Conservation (phyloP, 2,888 invertebrate species). For the Drosophila maculinotata region DNA sequence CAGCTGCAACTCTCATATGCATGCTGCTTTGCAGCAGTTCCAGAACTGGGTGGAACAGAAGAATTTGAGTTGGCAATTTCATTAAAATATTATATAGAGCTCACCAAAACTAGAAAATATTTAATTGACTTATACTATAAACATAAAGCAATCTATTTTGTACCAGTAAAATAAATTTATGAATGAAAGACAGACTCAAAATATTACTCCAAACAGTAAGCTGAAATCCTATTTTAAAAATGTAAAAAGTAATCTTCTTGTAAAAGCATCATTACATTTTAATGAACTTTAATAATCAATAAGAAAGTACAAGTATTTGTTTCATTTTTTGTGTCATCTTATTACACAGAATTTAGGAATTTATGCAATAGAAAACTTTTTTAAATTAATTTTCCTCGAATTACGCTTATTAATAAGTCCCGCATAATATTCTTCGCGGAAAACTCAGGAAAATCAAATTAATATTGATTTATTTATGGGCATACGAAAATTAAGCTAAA, state of each 20-base stretch:
- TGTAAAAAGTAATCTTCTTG: neutral
- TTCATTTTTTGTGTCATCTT: neutral
- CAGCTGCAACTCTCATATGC: slow-evolving; percentile 17
- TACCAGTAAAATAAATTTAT: too few species aligned
- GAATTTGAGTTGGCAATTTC: neutral
- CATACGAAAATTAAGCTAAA: slow-evolving; percentile 7
- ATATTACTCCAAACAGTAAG: too few species aligned
- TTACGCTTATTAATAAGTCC: slow-evolving; percentile 3
- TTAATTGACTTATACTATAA: too few species aligned
- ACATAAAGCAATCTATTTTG: too few species aligned
- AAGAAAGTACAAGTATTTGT: neutral
- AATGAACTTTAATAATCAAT: neutral
- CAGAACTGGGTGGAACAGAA: slow-evolving; percentile 8
- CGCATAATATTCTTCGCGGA: neutral
- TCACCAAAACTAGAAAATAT: too few species aligned
- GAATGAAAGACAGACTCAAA: too few species aligned
- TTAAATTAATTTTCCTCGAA: slow-evolving; percentile 3
- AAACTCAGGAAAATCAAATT: slow-evolving; percentile 19
- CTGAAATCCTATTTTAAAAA: neutral
- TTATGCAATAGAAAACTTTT: neutral
- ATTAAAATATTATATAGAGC: too few species aligned
- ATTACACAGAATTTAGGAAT: neutral
- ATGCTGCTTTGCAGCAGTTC: slow-evolving; percentile 27
- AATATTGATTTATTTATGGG: slow-evolving; percentile 25
- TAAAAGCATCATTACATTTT: neutral